Conservation (phyloP, 2,797 vertebrate genomes). For the Eidolon dupreanum region DNA sequence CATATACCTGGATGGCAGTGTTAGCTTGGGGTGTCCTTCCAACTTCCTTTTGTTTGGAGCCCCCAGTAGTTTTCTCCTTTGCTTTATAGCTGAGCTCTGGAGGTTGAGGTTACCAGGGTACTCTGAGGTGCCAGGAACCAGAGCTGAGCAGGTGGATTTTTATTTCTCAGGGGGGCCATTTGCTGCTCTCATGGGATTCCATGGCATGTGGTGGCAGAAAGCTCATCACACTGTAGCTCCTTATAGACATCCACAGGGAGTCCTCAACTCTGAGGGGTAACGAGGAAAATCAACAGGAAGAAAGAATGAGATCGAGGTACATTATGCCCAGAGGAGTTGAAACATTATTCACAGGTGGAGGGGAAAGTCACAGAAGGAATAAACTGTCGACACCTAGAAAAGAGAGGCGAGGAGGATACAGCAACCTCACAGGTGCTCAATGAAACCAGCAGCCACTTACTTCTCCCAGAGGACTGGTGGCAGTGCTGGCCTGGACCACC, state of each 20-base stretch:
- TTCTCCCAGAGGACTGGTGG: background rate
- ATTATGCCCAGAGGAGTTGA: background rate
- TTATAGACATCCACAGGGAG: background rate
- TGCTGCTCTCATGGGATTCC: background rate
- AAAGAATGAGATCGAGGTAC: background rate
- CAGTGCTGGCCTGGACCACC: background rate
- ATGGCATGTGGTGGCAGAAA: background rate
- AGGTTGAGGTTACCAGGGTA: background rate
- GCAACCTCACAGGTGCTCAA: background rate
- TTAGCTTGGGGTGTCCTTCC: background rate
- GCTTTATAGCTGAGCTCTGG: background rate
- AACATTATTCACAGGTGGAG: background rate
- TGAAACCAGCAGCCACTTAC: background rate
- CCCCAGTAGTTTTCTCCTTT: background rate
- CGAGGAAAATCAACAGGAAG: background rate
- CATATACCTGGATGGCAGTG: background rate
- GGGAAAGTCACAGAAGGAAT: background rate
- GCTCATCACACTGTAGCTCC: background rate
- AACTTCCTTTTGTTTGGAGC: background rate
- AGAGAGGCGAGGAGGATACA: background rate
- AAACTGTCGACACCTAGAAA: background rate
- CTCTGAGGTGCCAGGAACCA: background rate
- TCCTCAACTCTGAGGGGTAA: background rate
- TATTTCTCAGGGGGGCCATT: background rate
- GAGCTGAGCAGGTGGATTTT: background rate